Conservation (phyloP, 2,888 invertebrate species). For the Drosophila buzzatii region DNA sequence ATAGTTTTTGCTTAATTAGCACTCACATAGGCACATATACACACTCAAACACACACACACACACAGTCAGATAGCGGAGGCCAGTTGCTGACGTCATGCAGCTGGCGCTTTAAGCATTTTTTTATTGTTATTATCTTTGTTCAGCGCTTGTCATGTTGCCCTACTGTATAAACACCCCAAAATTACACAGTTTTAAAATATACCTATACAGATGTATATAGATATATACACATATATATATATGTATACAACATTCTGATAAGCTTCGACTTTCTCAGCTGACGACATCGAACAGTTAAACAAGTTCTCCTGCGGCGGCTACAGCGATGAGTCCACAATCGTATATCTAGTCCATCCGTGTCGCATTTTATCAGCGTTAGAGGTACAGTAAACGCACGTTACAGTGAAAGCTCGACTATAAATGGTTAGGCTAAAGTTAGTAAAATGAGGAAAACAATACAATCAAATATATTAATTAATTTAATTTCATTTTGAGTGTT, state of each 20-base stretch:
- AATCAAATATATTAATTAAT: not conserved
- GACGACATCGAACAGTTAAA: slow-evolving; percentile 93
- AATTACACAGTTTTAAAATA: slow-evolving; percentile 27
- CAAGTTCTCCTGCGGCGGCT: slow-evolving; percentile 93
- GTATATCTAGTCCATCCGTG: slow-evolving; percentile 95
- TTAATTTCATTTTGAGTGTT: no score
- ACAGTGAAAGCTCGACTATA: slow-evolving; percentile 9
- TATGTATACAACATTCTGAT: slow-evolving; percentile 13
- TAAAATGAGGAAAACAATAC: not conserved
- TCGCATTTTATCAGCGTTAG: slow-evolving; percentile 93
- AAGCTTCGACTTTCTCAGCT: slow-evolving; percentile 86
- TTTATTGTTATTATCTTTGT: slow-evolving; percentile 42
- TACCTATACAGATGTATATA: not conserved
- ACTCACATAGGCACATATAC: slow-evolving; percentile 22
- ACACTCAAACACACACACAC: not conserved
- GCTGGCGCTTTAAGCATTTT: slow-evolving; percentile 22
- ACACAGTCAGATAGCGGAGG: slow-evolving; percentile 5
- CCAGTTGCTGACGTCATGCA: slow-evolving; percentile 64
- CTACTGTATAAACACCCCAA: slow-evolving; percentile 43
- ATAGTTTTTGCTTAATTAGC: slow-evolving; percentile 62
- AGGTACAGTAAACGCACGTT: slow-evolving; percentile 85
- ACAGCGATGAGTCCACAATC: slow-evolving; percentile 93
- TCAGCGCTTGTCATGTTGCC: slow-evolving; percentile 44
- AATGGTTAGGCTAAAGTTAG: not conserved
- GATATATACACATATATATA: not conserved